Base-by-base conservation (phyloP, 1,140 invertebrate species). In the Bicyclus anynana region DNA sequence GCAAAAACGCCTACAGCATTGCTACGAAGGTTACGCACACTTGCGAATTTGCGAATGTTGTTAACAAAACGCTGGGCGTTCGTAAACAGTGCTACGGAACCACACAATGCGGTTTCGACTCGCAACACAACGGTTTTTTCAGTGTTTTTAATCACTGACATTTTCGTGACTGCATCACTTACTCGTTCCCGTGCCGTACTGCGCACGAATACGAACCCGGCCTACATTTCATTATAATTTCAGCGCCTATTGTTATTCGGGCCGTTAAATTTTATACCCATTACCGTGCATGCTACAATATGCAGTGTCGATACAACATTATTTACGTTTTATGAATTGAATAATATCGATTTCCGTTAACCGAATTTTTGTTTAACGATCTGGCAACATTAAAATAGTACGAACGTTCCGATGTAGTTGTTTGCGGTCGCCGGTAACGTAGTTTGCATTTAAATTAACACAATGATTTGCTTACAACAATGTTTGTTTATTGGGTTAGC, bases 121-220 rank as follows among this genome's bases (percentile, higher is more conserved):
- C 29, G 29, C 10, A 33, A 33, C 10, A 12, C 29, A 3, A 3
- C 29, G n/a, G 29, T 33, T 72, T 76, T 73, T 77, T n/a, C 61
- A 66, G 53, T 57, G 60, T 65, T 77, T 77, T 75, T 80, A 77
- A 81, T 81, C 69, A 78, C 52, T 75, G 75, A 76, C 79, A 72
- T 77, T 81, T 79, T 65, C 71, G 76, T 76, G 76, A 74, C 71
- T 72, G 67, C 70, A 59, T 69, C 74, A 75, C 67, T 82, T 74
- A 71, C 53, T 50, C n/a, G n/a, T n/a, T n/a, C n/a, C n/a, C n/a
- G n/a, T n/a, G n/a, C n/a, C 47, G 55, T 17, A 33, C 56, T 37
- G 49, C 61, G 63, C 70, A 77, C 70, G 69, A 53, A 58, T 53
- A 63, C 61, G 42, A 66, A 69, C 55, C 63, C 44, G 49, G 61